phyloP scores from a whole-genome alignment of 2,888 invertebrate species.

The Luperina nickerlii region DNA sequence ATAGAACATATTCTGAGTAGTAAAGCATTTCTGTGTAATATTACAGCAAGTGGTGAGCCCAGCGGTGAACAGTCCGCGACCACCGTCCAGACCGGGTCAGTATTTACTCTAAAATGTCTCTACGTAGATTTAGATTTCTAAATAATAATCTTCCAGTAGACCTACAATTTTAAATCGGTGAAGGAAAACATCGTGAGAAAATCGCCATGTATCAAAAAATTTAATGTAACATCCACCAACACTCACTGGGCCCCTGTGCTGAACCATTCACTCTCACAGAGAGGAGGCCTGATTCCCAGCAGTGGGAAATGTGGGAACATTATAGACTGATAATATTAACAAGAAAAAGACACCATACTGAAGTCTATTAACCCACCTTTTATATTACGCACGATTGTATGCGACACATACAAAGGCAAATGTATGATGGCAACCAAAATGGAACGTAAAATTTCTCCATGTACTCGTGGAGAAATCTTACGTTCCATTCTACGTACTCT shows the following conservation, averaged over 20 bases:
- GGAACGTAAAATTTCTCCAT: not conserved
- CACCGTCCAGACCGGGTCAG: conserved; percentile 84
- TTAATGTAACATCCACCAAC: too few relatives aligned
- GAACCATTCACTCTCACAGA: not conserved
- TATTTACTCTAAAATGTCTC: conserved; percentile 12
- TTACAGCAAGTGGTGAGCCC: conserved; percentile 86
- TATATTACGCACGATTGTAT: not conserved
- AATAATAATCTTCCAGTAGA: not conserved
- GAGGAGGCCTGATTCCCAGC: not conserved
- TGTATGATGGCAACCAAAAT: not conserved
- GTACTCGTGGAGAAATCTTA: too few relatives aligned
- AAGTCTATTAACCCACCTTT: not conserved
- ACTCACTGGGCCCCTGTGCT: not conserved
- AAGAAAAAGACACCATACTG: not conserved
- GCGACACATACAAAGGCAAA: not conserved
- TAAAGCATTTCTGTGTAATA: conserved; percentile 27
- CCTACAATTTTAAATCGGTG: not conserved
- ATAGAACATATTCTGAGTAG: not conserved
- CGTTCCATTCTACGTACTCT: too few relatives aligned
- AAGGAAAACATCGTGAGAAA: not conserved
- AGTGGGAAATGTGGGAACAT: not conserved
- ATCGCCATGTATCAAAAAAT: too few relatives aligned
- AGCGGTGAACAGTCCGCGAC: conserved; percentile 84
- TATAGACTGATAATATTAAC: not conserved
- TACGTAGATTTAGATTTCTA: not conserved